These are phyloP conservation scores for Varanus salvator DNA, from an alignment of 2,113 vertebrate species.

Conservation along the genomic window DNA sequence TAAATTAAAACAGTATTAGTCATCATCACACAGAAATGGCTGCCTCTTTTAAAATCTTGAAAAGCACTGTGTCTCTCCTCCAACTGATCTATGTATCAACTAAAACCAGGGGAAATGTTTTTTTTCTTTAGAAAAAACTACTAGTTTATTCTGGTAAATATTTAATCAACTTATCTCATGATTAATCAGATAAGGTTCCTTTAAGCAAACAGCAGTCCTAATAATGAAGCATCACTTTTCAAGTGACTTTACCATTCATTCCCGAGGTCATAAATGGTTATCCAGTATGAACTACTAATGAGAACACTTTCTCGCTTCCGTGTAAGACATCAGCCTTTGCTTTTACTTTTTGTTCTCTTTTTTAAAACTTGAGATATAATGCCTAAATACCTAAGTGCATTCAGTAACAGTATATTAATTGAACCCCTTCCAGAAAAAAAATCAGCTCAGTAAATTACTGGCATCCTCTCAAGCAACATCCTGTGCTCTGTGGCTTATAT, in stretches of 20 bases:
- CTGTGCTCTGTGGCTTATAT: neutral
- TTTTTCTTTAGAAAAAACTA: neutral
- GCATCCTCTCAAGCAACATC: neutral
- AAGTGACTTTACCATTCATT: neutral
- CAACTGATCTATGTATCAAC: neutral
- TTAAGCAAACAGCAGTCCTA: neutral
- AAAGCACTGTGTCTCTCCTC: no score
- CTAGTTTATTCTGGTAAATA: neutral
- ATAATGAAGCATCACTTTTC: neutral
- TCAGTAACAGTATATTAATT: constrained; percentile 14
- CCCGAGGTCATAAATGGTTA: neutral
- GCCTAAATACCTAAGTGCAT: neutral
- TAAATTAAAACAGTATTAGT: no score
- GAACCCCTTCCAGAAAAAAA: neutral
- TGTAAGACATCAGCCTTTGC: neutral
- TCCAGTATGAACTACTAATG: neutral
- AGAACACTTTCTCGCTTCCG: neutral
- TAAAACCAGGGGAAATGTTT: neutral
- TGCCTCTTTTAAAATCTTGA: no score
- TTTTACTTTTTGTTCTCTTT: neutral
- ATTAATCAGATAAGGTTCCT: neutral
- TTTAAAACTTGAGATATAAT: neutral
- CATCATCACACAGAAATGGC: no score
- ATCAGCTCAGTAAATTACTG: neutral
- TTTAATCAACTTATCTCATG: neutral